Evolutionary conservation across 2,888 invertebrate genomes (phyloP).

Genomic region (Crematogaster levior): DNA sequence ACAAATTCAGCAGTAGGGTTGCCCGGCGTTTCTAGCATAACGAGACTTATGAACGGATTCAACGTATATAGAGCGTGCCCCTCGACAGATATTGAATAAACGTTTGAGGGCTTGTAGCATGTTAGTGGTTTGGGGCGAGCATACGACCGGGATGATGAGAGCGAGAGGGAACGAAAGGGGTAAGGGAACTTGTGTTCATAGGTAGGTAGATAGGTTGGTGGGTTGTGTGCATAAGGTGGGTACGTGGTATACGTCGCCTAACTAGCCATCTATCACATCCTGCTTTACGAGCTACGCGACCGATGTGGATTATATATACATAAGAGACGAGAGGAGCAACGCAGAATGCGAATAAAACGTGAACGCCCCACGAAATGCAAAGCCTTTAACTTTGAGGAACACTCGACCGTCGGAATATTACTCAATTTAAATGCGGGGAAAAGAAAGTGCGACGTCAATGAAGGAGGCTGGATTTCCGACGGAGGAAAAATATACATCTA

Average conservation of each 20-base stretch:
- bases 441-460: constrained; percentile 58
- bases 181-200: constrained; percentile 47
- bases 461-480: constrained; percentile 27
- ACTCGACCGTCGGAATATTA: constrained; percentile 66
- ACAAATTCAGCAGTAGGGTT: constrained; percentile 66
- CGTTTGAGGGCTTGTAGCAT: constrained; percentile 75
- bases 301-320: constrained; percentile 61
- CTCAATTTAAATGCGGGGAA: constrained; percentile 72
- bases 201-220: constrained; percentile 59
- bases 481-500: constrained; percentile 60
- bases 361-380: constrained; percentile 67
- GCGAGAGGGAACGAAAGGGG: constrained; percentile 24
- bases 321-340: constrained; percentile 25
- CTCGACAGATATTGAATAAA: constrained; percentile 77
- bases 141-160: constrained; percentile 44
- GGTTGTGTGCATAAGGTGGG: constrained; percentile 58
- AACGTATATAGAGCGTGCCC: constrained; percentile 63
- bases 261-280: constrained; percentile 71
- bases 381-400: constrained; percentile 72
- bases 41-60: constrained; percentile 69
- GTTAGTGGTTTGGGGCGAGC: constrained; percentile 71
- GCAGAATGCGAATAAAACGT: constrained; percentile 69
- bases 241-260: constrained; percentile 62
- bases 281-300: constrained; percentile 65
- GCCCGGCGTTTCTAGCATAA: constrained; percentile 67